phyloP scores from a whole-genome alignment of 2,888 invertebrate genomes.

The Lepidochitona cinerea region DNA sequence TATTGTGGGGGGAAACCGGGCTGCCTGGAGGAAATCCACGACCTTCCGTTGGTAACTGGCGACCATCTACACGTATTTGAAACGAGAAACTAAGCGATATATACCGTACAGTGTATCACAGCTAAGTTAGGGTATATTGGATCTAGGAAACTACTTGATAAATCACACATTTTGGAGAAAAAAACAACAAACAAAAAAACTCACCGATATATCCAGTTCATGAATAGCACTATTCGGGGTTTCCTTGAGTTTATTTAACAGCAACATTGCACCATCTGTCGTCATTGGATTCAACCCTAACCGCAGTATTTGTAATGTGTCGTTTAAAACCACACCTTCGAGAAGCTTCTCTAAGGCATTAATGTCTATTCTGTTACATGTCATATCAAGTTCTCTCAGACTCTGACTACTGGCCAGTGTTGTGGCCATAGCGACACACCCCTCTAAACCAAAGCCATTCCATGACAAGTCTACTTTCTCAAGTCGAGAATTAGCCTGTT shows the following conservation, averaged over 20 bases:
- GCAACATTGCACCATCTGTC: not conserved
- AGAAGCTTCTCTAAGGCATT: slow-evolving; percentile 44
- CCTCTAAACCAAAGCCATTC: slow-evolving; percentile 59
- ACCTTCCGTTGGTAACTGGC: too few species aligned
- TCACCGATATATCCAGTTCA: not conserved
- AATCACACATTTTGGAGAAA: too few species aligned
- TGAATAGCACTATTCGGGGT: not conserved
- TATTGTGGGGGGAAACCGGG: too few species aligned
- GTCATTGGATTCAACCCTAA: slow-evolving; percentile 21
- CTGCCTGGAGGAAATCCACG: too few species aligned
- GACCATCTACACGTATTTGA: too few species aligned
- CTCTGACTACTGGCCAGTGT: slow-evolving; percentile 43
- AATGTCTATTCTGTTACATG: slow-evolving; percentile 55
- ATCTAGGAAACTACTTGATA: too few species aligned
- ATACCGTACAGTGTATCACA: too few species aligned
- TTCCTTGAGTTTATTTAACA: not conserved
- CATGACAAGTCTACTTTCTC: slow-evolving; percentile 48
- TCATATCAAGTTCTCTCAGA: slow-evolving; percentile 47
- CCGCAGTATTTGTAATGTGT: slow-evolving; percentile 33
- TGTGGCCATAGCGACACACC: slow-evolving; percentile 48
- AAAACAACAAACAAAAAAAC: slow-evolving; percentile 15
- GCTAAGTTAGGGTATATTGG: too few species aligned
- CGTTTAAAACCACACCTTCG: slow-evolving; percentile 48
- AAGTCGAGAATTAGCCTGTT: slow-evolving; percentile 45
- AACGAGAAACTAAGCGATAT: too few species aligned